Evolutionary conservation across 2,113 vertebrate species (phyloP).

Genomic region (Macquaria ambigua): DNA sequence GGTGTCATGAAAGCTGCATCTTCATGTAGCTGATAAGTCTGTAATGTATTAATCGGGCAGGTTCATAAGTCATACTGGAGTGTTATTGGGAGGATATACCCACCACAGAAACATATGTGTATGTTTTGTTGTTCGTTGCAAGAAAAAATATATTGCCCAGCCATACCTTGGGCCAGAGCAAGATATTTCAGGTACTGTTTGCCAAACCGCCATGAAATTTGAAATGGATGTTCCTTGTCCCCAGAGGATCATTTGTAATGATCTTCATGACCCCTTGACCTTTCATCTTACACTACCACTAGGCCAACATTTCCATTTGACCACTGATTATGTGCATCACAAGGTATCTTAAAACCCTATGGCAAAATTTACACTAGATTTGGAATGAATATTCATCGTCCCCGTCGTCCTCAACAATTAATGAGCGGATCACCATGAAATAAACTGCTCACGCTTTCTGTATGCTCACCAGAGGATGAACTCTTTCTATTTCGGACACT

Average conservation of each 20-base stretch:
- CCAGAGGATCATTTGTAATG: background rate
- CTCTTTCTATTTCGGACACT: background rate
- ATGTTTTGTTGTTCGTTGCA: background rate
- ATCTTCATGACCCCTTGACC: background rate
- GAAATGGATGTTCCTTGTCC: background rate
- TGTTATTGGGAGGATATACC: background rate
- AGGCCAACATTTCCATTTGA: background rate
- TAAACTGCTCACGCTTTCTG: background rate
- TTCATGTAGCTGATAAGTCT: background rate
- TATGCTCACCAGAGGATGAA: background rate
- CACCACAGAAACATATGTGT: background rate
- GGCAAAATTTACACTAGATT: background rate
- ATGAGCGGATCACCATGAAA: background rate
- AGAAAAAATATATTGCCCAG: background rate
- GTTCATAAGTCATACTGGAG: background rate
- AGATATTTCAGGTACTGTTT: background rate
- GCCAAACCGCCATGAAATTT: background rate
- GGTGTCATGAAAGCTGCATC: slow-evolving; percentile 4
- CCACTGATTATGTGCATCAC: no score
- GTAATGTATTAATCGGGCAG: background rate
- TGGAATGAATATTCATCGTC: background rate
- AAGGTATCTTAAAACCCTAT: background rate
- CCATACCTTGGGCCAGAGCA: no score
- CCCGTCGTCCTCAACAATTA: background rate
- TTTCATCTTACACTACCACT: background rate